A percentile compares a stretch with the other conserved stretches of the same genome.
Conservation (phyloP, 2,888 invertebrate genomes). For the Polylopha cassiicola region DNA sequence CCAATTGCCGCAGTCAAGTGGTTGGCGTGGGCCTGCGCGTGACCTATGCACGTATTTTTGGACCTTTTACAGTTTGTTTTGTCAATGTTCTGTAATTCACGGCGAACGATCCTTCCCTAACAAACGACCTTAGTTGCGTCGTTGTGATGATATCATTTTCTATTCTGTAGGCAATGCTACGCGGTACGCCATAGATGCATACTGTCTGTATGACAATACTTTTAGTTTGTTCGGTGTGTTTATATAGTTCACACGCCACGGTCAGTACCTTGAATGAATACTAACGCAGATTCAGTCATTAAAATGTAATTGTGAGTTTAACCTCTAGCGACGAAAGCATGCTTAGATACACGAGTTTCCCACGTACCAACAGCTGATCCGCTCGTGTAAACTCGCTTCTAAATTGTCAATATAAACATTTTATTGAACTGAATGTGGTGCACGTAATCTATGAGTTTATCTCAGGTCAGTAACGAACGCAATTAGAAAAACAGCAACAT, state of each 20-base stretch:
- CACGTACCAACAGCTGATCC: constrained; percentile 38
- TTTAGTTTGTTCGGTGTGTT: no score
- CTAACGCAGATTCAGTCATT: background rate
- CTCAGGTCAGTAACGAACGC: constrained; percentile 55
- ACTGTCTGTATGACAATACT: no score
- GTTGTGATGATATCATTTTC: no score
- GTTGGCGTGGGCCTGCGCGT: constrained; percentile 74
- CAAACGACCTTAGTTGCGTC: no score
- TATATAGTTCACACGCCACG: no score
- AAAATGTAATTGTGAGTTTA: background rate
- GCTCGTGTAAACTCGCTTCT: constrained; percentile 39
- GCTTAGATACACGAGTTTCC: constrained; percentile 29
- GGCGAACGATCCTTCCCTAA: no score
- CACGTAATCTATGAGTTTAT: constrained; percentile 58
- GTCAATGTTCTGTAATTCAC: no score
- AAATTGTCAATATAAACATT: constrained; percentile 34
- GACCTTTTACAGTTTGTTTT: no score
- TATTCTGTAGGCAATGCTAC: no score
- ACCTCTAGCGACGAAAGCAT: constrained; percentile 6
- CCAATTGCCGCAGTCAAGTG: constrained; percentile 69
- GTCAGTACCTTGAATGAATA: background rate
- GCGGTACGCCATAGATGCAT: no score
- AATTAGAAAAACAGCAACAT: constrained; percentile 56
- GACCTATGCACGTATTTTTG: constrained; percentile 57
- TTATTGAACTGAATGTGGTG: constrained; percentile 48